phyloP scores from a whole-genome alignment of 2,797 vertebrate species.

The Cirrhinus molitorella region DNA sequence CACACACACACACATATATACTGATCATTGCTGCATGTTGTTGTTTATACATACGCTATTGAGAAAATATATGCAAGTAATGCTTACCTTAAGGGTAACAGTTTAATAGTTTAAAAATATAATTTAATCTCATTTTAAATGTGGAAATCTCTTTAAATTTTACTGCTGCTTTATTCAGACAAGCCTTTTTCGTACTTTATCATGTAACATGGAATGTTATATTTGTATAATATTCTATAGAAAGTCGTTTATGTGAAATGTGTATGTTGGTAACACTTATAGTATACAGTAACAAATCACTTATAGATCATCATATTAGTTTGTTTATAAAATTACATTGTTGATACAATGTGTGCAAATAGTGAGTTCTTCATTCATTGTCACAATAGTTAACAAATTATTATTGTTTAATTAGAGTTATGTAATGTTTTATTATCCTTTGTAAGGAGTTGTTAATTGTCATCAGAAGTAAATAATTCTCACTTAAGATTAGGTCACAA shows the following conservation, averaged over 20 bases:
- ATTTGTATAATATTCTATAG: constrained; percentile 9
- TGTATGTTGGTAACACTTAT: background rate
- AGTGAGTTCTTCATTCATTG: background rate
- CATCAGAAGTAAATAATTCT: background rate
- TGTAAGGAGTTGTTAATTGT: background rate
- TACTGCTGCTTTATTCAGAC: constrained; percentile 16
- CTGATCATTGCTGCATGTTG: background rate
- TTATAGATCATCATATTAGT: too few relatives aligned
- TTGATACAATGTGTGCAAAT: background rate
- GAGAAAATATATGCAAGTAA: background rate
- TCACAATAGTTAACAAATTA: background rate
- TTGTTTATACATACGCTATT: background rate
- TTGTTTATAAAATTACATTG: too few relatives aligned
- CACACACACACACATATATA: background rate
- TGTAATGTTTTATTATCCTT: background rate
- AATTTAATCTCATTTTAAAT: constrained; percentile 10
- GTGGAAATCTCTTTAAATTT: constrained; percentile 58
- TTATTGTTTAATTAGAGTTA: background rate
- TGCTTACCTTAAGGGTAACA: too few relatives aligned
- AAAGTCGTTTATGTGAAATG: background rate
- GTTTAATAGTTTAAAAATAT: constrained; percentile 4
- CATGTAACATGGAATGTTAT: constrained; percentile 54
- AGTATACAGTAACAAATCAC: background rate
- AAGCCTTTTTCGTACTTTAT: constrained; percentile 42
- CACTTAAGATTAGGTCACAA: background rate